These are phyloP conservation scores for Chiroxiphia lanceolata DNA, from an alignment of 2,797 vertebrate genomes.

Conservation along the genomic window DNA sequence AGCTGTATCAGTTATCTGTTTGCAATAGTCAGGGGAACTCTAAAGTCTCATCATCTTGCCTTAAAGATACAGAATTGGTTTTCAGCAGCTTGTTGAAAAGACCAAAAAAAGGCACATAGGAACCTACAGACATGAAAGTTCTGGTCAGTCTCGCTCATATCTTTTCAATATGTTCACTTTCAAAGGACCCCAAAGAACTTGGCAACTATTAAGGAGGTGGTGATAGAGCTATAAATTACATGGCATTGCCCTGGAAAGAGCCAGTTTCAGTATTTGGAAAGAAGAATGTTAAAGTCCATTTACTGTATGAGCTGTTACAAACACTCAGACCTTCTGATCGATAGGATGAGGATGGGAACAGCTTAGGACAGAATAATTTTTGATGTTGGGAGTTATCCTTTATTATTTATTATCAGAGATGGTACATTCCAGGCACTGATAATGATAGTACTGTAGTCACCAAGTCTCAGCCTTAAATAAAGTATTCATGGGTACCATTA, in stretches of 20 bases:
- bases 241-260: conserved; percentile 1
- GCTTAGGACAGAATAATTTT: conserved; percentile 14
- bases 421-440: not conserved
- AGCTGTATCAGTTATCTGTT: not conserved
- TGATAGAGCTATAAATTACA: conserved; percentile 49
- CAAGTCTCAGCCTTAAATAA: conserved; percentile 27
- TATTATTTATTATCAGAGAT: conserved; percentile 52
- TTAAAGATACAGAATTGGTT: conserved; percentile 9
- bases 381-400: not conserved
- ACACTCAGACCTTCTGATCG: conserved; percentile 7
- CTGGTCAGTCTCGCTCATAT: conserved; percentile 39
- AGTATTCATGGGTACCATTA: conserved; percentile 31
- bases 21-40: not conserved
- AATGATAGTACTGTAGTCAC: conserved; percentile 29
- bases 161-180: conserved; percentile 58
- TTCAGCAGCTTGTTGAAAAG: conserved; percentile 20
- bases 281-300: conserved; percentile 11
- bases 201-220: conserved; percentile 28
- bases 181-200: conserved; percentile 50
- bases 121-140: conserved; percentile 21
- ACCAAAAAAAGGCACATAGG: not conserved
- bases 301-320: not conserved
- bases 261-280: not conserved
- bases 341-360: conserved; percentile 10
- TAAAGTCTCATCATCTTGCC: not conserved